These are phyloP conservation scores for Sterna hirundo DNA, from an alignment of 2,113 vertebrate genomes.

Conservation along the genomic window DNA sequence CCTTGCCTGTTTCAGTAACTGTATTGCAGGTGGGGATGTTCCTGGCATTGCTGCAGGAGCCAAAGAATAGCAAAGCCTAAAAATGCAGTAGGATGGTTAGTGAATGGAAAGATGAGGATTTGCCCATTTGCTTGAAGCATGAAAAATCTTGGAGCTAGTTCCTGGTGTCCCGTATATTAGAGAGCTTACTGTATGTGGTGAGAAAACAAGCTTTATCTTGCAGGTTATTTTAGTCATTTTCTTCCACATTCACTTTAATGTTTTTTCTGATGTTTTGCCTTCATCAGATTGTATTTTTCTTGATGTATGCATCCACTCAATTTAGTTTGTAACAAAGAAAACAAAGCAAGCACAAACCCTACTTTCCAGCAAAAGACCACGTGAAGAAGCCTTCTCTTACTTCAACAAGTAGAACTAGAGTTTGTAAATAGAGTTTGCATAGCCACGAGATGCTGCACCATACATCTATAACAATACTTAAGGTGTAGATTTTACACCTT, in stretches of 20 bases:
- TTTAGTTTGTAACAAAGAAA: not conserved
- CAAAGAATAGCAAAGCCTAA: not conserved
- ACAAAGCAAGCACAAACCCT: not conserved
- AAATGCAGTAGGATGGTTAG: not conserved
- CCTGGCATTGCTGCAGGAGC: not conserved
- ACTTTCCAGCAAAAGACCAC: not conserved
- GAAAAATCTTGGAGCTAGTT: not conserved
- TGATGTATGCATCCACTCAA: not conserved
- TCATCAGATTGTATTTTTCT: not conserved
- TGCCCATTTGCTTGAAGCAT: not conserved
- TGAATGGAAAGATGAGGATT: not conserved
- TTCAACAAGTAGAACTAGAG: not conserved
- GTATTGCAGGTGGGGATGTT: not conserved
- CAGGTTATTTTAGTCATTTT: not conserved
- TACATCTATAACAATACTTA: not conserved
- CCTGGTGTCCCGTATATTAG: not conserved
- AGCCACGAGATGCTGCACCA: not conserved
- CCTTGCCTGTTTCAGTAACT: not conserved
- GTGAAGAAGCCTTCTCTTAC: not conserved
- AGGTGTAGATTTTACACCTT: not conserved
- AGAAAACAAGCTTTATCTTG: not conserved
- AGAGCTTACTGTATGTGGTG: not conserved
- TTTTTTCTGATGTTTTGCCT: not conserved
- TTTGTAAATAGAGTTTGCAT: not conserved
- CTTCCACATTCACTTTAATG: not conserved